phyloP scores from a whole-genome alignment of 2,113 vertebrate genomes.

The Thermophis baileyi region DNA sequence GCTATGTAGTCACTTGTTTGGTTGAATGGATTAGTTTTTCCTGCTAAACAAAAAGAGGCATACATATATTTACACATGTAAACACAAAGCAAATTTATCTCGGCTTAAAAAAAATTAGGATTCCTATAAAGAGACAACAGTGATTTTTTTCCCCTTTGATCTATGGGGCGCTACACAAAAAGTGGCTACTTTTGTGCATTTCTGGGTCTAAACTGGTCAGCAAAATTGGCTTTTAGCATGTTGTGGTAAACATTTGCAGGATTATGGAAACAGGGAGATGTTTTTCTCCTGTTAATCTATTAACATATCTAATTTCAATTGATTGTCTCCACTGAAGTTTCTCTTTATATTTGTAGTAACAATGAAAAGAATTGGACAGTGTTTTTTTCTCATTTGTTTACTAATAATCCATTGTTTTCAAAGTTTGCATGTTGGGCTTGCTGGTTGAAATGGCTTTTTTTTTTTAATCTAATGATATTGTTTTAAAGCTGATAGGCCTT shows the following conservation, averaged over 20 bases:
- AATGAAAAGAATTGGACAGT: not conserved
- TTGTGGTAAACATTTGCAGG: not conserved
- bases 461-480: not conserved
- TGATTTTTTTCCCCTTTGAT: not conserved
- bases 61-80: not conserved
- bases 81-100: not conserved
- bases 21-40: not conserved
- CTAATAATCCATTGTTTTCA: not conserved
- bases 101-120: not conserved
- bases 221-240: not conserved
- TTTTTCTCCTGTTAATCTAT: not conserved
- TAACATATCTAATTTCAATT: not conserved
- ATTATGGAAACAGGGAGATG: not conserved
- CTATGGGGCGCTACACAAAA: not conserved
- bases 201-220: not conserved
- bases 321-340: not conserved
- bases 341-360: not conserved
- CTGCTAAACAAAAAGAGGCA: not conserved
- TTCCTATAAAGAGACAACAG: not conserved
- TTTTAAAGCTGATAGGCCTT: not conserved
- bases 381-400: not conserved
- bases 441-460: not conserved
- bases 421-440: not conserved
- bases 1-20: not conserved
- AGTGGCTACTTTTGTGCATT: not conserved